phyloP scores from a whole-genome alignment of 2,888 invertebrate genomes.

The Liopterus haemorrhoidalis region DNA sequence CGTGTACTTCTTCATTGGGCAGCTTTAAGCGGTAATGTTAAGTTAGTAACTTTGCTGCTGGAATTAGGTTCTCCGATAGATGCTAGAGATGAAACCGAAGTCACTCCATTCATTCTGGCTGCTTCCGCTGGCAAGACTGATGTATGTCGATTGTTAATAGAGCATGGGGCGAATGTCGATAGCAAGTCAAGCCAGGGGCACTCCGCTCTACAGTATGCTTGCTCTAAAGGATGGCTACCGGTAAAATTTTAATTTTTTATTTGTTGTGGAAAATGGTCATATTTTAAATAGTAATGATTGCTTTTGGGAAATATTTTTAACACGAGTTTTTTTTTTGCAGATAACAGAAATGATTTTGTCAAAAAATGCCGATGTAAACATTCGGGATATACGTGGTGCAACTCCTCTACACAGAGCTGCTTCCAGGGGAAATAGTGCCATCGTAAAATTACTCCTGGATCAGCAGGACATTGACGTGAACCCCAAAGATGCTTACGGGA shows the following conservation, averaged over 20 bases:
- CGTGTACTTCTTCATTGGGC: constrained; percentile 76
- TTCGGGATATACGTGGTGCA: constrained; percentile 60
- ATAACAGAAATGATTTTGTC: constrained; percentile 61
- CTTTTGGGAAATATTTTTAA: constrained; percentile 9
- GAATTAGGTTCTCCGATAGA: constrained; percentile 63
- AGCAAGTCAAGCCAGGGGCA: constrained; percentile 68
- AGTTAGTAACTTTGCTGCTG: constrained; percentile 63
- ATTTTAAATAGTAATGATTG: constrained; percentile 12
- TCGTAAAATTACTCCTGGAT: constrained; percentile 62
- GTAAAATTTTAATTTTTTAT: constrained; percentile 42
- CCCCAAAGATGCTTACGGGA: constrained; percentile 62
- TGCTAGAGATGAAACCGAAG: constrained; percentile 65
- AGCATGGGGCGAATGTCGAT: constrained; percentile 66
- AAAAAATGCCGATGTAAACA: constrained; percentile 64
- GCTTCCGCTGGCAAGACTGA: constrained; percentile 69
- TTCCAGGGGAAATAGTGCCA: constrained; percentile 63
- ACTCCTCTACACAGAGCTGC: constrained; percentile 76
- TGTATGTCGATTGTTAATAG: constrained; percentile 60
- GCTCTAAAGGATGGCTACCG: constrained; percentile 74
- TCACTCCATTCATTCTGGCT: constrained; percentile 74
- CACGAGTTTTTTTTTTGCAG: constrained; percentile 47
- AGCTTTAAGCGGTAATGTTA: constrained; percentile 68
- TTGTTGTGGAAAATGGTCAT: constrained; percentile 9
- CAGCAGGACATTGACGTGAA: constrained; percentile 53
- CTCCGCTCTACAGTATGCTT: constrained; percentile 76